Percentiles rank a stretch among this genome's conserved stretches.
Evolutionary conservation across 1,140 invertebrate species (phyloP).

Genomic region (Meloidogyne exigua): DNA sequence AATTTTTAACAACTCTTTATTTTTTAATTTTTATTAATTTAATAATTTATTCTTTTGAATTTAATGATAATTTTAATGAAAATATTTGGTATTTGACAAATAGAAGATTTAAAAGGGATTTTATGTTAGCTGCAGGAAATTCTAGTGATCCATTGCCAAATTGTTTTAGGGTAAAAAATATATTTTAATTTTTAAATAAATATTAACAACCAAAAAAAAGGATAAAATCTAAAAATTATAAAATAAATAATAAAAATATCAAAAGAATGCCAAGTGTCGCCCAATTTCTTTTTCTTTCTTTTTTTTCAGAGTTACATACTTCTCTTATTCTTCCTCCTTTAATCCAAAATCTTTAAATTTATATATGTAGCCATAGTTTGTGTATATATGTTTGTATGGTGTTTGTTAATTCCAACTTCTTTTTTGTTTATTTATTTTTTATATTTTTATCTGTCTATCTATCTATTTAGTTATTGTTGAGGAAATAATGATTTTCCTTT

Average conservation of each 20-base stretch:
- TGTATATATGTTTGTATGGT: too few species aligned
- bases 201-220: not conserved
- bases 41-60: conserved; percentile 1
- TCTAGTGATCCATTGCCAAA: conserved; percentile 54
- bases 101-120: conserved; percentile 53
- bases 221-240: not conserved
- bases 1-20: not conserved
- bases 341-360: conserved; percentile 1
- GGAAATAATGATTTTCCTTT: too few species aligned
- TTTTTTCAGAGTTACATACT: not conserved
- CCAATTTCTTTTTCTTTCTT: not conserved
- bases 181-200: not conserved
- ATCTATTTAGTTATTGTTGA: too few species aligned
- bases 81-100: conserved; percentile 6
- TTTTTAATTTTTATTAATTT: conserved; percentile 1
- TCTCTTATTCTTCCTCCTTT: not conserved
- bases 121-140: conserved; percentile 56
- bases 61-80: not conserved
- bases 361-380: not conserved
- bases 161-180: conserved; percentile 54
- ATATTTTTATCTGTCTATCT: too few species aligned
- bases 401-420: too few species aligned
- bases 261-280: not conserved
- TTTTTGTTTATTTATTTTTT: too few species aligned
- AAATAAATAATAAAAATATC: not conserved